Evolutionary conservation across 2,797 vertebrate species (phyloP).

Genomic region (Psittacula echo): DNA sequence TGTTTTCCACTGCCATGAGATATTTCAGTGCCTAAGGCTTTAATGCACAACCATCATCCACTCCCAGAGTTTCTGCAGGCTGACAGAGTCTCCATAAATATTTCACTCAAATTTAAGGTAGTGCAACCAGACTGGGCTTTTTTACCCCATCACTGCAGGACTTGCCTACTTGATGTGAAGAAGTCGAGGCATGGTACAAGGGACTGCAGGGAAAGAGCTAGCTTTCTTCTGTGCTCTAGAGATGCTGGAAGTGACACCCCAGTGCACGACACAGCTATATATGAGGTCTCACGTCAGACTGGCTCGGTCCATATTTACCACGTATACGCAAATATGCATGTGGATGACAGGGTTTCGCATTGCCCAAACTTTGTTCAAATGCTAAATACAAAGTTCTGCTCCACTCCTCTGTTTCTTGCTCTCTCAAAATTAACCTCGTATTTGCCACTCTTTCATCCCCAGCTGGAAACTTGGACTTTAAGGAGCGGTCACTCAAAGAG

Average conservation of each 20-base stretch:
- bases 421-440: no score
- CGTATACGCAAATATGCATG: rapidly evolving
- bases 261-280: rapidly evolving
- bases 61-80: background rate
- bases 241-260: background rate
- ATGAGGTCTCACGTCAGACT: background rate
- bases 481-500: background rate
- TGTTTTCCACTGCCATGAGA: background rate
- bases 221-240: background rate
- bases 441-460: background rate
- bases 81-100: background rate
- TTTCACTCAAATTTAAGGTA: background rate
- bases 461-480: background rate
- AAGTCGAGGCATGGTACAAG: background rate
- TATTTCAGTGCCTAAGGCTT: background rate
- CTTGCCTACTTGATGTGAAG: background rate
- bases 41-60: background rate
- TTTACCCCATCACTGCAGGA: background rate
- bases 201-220: background rate
- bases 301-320: background rate
- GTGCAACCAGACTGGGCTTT: background rate
- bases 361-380: background rate
- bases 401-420: background rate
- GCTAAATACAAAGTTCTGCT: background rate
- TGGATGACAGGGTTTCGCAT: background rate